A percentile compares a stretch with the other conserved stretches of the same genome.
These are phyloP conservation scores for Syngnathoides biaculeatus DNA, from an alignment of 2,113 vertebrate genomes.

Conservation along the genomic window DNA sequence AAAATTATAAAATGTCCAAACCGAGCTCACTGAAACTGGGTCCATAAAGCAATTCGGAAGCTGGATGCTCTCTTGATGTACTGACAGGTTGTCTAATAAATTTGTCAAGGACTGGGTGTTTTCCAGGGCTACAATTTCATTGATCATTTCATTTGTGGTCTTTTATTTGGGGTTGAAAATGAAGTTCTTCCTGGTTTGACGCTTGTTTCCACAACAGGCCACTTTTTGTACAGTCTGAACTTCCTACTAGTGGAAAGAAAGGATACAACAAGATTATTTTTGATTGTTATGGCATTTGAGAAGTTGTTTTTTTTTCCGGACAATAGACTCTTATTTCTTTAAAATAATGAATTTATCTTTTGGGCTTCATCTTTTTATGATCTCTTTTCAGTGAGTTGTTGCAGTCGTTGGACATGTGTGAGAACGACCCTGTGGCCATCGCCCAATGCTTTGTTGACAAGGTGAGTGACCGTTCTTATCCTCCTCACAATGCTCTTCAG, in stretches of 20 bases:
- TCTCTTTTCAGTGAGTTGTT: slow-evolving; percentile 80
- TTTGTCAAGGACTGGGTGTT: too few relatives aligned
- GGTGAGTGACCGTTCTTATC: slow-evolving; percentile 73
- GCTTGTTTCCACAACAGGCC: background rate
- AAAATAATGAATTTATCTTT: background rate
- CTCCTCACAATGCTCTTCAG: background rate
- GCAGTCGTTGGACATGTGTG: slow-evolving; percentile 88
- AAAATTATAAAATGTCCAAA: too few relatives aligned
- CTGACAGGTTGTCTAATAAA: too few relatives aligned
- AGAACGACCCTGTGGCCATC: slow-evolving; percentile 86
- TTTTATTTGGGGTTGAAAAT: background rate
- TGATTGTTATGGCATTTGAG: background rate
- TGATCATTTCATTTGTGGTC: too few relatives aligned
- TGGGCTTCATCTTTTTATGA: background rate
- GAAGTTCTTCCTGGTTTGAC: background rate
- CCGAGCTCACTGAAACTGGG: too few relatives aligned
- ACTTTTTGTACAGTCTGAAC: slow-evolving; percentile 12
- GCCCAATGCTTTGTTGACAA: slow-evolving; percentile 91
- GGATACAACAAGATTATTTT: background rate
- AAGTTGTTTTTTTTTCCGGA: background rate
- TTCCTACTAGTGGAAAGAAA: slow-evolving; percentile 44
- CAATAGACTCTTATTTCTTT: background rate
- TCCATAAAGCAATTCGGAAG: too few relatives aligned
- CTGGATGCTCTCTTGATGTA: too few relatives aligned
- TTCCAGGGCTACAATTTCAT: background rate